Percentiles rank a stretch among this genome's conserved stretches.
Evolutionary conservation across 2,113 vertebrate species (phyloP).

Genomic region (Cebus imitator): DNA sequence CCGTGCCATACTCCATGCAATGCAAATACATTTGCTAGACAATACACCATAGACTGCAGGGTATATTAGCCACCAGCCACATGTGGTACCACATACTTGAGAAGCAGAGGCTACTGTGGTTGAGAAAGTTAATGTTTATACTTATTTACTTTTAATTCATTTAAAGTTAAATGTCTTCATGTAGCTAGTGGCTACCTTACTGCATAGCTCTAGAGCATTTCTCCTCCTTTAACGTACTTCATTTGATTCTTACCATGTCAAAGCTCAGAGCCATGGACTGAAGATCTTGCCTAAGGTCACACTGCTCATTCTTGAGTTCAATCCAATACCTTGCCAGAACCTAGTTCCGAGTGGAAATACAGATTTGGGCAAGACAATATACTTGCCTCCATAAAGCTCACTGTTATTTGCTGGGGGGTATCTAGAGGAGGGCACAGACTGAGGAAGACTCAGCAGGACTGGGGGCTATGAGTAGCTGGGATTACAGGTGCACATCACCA

Average conservation of each 20-base stretch:
- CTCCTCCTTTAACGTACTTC: too few species aligned
- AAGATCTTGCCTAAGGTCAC: background rate
- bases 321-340: background rate
- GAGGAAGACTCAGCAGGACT: accelerated
- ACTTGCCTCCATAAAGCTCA: accelerated
- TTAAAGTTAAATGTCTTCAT: background rate
- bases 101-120: background rate
- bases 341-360: too few species aligned
- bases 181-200: too few species aligned
- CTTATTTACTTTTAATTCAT: background rate
- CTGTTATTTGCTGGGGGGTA: accelerated
- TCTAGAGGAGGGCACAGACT: accelerated
- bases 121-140: accelerated
- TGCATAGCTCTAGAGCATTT: accelerated
- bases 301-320: background rate
- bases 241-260: background rate
- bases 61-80: accelerated
- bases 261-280: background rate
- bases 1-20: accelerated
- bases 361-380: accelerated
- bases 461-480: too few species aligned
- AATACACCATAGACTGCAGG: accelerated
- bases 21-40: accelerated
- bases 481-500: too few species aligned
- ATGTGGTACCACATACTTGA: accelerated